phyloP scores from a whole-genome alignment of 2,113 vertebrate genomes.

The Callionymus lyra region DNA sequence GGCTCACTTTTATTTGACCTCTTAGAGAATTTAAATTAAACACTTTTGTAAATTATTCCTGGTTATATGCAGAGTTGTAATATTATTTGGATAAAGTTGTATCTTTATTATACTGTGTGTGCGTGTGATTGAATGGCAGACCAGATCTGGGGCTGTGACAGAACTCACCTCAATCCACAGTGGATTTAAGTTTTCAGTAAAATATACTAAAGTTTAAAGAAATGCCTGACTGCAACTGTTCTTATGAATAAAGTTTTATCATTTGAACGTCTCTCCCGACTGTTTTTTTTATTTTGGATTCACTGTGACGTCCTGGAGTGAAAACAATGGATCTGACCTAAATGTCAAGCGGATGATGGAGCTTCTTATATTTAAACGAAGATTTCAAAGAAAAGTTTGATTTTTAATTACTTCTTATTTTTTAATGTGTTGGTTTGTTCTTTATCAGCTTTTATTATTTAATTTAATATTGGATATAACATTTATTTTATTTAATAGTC shows the following conservation, averaged over 20 bases:
- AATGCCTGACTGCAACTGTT: slow-evolving; percentile 36
- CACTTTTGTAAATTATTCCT: slow-evolving; percentile 62
- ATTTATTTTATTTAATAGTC: no score
- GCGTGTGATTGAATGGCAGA: slow-evolving; percentile 21
- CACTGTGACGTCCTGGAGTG: no score
- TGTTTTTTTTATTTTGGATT: background rate
- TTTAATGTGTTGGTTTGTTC: no score
- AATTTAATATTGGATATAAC: no score
- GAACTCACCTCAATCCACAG: slow-evolving; percentile 45
- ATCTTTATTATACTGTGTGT: slow-evolving; percentile 23
- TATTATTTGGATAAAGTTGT: slow-evolving; percentile 18
- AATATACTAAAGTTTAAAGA: slow-evolving; percentile 44
- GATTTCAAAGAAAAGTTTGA: no score
- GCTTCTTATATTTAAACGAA: no score
- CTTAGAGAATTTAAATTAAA: slow-evolving; percentile 15
- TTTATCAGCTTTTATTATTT: no score
- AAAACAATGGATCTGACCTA: no score
- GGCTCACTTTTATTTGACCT: slow-evolving; percentile 32
- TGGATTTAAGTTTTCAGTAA: slow-evolving; percentile 29
- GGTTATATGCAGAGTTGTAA: slow-evolving; percentile 41
- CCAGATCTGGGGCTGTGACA: slow-evolving; percentile 31
- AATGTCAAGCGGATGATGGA: no score
- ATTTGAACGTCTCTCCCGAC: slow-evolving; percentile 6
- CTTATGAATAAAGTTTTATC: slow-evolving; percentile 52
- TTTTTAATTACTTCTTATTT: no score